These are phyloP conservation scores for Balaeniceps rex DNA, from an alignment of 2,113 vertebrate genomes.

Conservation along the genomic window DNA sequence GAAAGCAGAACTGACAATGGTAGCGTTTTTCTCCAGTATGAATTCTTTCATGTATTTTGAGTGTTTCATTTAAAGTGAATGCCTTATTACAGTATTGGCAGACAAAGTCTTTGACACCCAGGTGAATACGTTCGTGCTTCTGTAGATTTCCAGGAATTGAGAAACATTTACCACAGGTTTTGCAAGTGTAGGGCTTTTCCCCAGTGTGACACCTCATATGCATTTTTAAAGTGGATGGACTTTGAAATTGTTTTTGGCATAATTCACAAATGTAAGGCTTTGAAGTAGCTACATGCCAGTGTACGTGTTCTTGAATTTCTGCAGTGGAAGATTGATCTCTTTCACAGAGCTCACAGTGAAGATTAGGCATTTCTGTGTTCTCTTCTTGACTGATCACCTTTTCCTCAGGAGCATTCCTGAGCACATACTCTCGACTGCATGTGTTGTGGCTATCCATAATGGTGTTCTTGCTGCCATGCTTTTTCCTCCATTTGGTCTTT, in stretches of 20 bases:
- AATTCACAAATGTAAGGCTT: conserved; percentile 84
- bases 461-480: conserved; percentile 14
- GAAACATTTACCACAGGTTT: conserved; percentile 91
- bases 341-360: conserved; percentile 75
- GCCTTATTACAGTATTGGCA: conserved; percentile 92
- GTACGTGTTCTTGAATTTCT: conserved; percentile 69
- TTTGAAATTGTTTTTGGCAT: conserved; percentile 89
- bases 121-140: conserved; percentile 76
- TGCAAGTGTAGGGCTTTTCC: conserved; percentile 83
- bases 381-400: conserved; percentile 60
- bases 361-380: conserved; percentile 67
- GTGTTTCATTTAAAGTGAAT: conserved; percentile 81
- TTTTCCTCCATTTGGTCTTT: conserved; percentile 80
- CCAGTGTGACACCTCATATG: conserved; percentile 89
- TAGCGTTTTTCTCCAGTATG: conserved; percentile 92
- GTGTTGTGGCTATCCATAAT: conserved; percentile 4
- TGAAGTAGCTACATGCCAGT: conserved; percentile 75
- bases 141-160: conserved; percentile 83
- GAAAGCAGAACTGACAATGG: conserved; percentile 93
- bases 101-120: conserved; percentile 83
- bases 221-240: conserved; percentile 87
- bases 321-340: conserved; percentile 53
- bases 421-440: conserved; percentile 21
- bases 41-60: conserved; percentile 86
- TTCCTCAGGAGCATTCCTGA: conserved; percentile 58